These are phyloP conservation scores for Orchestes rusci DNA, from an alignment of 2,888 invertebrate genomes.

Conservation along the genomic window DNA sequence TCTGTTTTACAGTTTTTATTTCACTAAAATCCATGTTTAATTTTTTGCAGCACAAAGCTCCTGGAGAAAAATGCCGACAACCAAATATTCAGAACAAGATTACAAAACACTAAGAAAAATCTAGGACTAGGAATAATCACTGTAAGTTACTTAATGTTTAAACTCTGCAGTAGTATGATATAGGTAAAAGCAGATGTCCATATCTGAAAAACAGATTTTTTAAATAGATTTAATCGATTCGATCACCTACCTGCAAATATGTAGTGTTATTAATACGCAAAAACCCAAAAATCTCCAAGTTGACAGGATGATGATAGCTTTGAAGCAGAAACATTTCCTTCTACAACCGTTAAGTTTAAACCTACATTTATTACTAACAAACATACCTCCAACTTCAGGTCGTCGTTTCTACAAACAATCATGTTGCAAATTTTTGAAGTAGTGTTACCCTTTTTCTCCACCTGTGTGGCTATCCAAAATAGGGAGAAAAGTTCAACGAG, in stretches of 20 bases:
- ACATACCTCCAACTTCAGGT: slow-evolving; percentile 12
- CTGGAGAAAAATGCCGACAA: no score
- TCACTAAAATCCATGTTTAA: no score
- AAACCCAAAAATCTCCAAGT: slow-evolving; percentile 11
- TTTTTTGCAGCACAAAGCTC: no score
- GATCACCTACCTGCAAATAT: slow-evolving; percentile 14
- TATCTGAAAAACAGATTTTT: slow-evolving; percentile 9
- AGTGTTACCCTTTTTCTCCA: slow-evolving; percentile 11
- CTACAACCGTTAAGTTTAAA: slow-evolving; percentile 3
- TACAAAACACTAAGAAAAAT: no score
- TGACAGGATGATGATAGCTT: slow-evolving; percentile 12
- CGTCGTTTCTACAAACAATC: slow-evolving; percentile 7
- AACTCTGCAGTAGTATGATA: slow-evolving; percentile 14
- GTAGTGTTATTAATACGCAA: slow-evolving; percentile 13
- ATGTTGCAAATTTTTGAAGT: slow-evolving; percentile 14
- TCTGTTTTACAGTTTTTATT: no score
- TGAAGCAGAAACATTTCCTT: slow-evolving; percentile 15
- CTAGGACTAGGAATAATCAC: no score
- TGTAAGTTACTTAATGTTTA: no score
- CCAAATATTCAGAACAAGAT: no score
- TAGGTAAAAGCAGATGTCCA: slow-evolving; percentile 12
- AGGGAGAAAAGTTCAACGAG: slow-evolving; percentile 7
- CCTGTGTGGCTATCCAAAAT: slow-evolving; percentile 7
- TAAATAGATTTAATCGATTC: neutral
- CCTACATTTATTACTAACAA: neutral